Percentiles rank a stretch among this genome's conserved stretches.
phyloP scores from a whole-genome alignment of 2,797 vertebrate species.

The Erethizon dorsatum region DNA sequence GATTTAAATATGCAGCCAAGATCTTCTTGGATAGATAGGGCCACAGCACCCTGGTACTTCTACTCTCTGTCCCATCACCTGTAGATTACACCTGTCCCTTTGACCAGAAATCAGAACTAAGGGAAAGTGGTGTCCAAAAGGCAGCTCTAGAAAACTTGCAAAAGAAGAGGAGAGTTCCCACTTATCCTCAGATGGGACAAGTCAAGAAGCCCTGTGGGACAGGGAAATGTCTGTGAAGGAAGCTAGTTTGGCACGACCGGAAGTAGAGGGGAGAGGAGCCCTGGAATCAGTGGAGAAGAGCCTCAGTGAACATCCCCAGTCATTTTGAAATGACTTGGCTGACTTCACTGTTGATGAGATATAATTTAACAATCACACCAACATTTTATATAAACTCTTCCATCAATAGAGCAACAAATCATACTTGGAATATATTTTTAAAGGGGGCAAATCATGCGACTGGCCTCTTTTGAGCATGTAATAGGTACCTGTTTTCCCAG shows the following conservation, averaged over 20 bases:
- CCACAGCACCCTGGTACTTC: neutral
- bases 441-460: accelerated
- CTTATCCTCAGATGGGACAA: neutral
- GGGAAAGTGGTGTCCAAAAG: neutral
- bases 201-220: neutral
- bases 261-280: neutral
- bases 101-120: neutral
- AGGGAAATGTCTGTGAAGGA: neutral
- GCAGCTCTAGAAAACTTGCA: neutral
- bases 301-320: too few relatives aligned
- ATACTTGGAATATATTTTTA: neutral
- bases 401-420: neutral
- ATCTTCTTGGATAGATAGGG: neutral
- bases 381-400: neutral
- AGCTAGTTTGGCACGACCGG: neutral
- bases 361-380: neutral
- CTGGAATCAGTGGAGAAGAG: too few relatives aligned
- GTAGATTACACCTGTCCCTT: neutral
- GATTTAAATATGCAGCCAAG: neutral
- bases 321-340: neutral
- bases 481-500: neutral
- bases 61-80: neutral
- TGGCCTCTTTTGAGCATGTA: neutral
- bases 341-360: neutral
- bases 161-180: neutral